Base-by-base conservation (phyloP, 2,888 invertebrate species). In the Thelaira solivaga region DNA sequence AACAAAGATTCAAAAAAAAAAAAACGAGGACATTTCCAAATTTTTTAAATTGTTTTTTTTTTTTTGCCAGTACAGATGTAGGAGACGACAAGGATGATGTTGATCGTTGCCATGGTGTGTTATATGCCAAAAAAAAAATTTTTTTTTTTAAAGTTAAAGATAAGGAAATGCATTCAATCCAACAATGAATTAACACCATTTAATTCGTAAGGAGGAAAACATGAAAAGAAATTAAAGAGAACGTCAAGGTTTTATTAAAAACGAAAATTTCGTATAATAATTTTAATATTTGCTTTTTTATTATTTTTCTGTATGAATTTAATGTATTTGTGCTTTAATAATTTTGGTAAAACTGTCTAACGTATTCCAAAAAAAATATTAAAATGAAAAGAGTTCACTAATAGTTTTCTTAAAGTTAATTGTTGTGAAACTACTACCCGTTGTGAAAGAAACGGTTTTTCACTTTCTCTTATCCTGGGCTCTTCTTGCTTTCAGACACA, bases 111-210 rank as follows among this genome's bases (percentile, higher is more conserved):
- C 59, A 62, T 45, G 55, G n/a, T n/a, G n/a, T n/a, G n/a, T 53
- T 72, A 31, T 22, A 47, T 41, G 65, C 18, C 29, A 45, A 53
- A 59, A 47, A n/a, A n/a, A 55, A 59, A 57, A 39, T 57, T 18
- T 53, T 29, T 36, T 68, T 45, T 61, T 41, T 51, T 55, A 24
- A 61, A 67, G 45, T 59, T 34, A 11, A 18, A 59, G 41, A 57
- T 45, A 76, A 41, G 20, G 47, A 34, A 59, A 68, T 36, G 13
- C 43, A 65, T 49, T 41, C 59, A 31, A 61, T 53, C 13, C 43
- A 57, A 45, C 45, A 71, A 43, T 29, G 59, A 57, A 34, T 64
- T 57, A 49, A 51, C 29, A 51, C 51, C 43, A 49, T 62, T 62
- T 34, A 49, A 68, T 57, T 43, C 11, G 45, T 20, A 34, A 13